Base-by-base conservation (phyloP, 1,140 invertebrate species). In the Meloidogyne hapla region DNA sequence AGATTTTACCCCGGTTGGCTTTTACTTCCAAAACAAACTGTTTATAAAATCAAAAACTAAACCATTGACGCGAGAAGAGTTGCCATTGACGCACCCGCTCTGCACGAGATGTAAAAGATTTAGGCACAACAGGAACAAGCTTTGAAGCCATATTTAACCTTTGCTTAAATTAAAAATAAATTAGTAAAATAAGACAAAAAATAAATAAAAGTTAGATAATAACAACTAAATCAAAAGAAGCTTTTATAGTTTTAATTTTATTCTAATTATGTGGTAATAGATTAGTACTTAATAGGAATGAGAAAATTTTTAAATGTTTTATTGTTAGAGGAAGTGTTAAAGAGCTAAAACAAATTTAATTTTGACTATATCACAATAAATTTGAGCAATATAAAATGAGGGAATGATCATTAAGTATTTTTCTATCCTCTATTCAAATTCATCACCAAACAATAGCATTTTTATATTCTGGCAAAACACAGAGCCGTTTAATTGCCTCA, bases 391-490 rank as follows among this genome's bases (percentile, higher is more conserved):
- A 8, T 42, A 42, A 42, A 56, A 56, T n/a, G 18, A 48, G 18
- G 48, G 48, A 56, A 56, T 56, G 48, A 56, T 56, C 12, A 5
- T 42, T 15, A 42, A 42, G 13, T 42, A 42, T 56, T 56, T 56
- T 21, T 56, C 13, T 48, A 18, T 48, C 18, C 28, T 67, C 5
- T 21, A 33, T 42, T n/a, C n/a, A n/a, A n/a, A n/a, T n/a, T n/a
- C 25, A 42, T 70, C 68, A 77, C 76, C 76, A 77, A 23, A 77
- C 69, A 33, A 77, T 66, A 21, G 74, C 42, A 40, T 76, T 25
- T 42, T 75, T 64, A 64, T 81, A 86, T 74, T 86, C 85, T 15
- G 85, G 85, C 8, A 87, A 63, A 21, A 86, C 84, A 40, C 67
- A 84, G 40, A 76, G 42, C 38, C 84, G 73, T 67, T 86, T 86